Conservation (phyloP, 2,113 vertebrate genomes). For the Solea solea region DNA sequence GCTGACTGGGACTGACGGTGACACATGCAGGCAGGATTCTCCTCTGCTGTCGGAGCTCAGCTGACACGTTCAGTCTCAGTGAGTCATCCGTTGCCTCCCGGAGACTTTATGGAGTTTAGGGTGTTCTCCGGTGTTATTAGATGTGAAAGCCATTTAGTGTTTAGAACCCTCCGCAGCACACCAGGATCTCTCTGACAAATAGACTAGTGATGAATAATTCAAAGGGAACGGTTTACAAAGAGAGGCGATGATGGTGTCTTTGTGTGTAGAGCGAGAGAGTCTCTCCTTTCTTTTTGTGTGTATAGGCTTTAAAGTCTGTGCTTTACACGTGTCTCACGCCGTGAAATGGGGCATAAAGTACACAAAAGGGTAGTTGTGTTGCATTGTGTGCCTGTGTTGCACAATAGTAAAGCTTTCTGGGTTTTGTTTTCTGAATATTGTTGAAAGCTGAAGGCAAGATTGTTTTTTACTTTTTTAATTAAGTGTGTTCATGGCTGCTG, state of each 20-base stretch:
- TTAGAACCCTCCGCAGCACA: conserved; percentile 41
- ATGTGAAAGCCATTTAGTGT: conserved; percentile 54
- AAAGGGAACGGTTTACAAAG: conserved; percentile 57
- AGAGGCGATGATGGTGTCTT: conserved; percentile 37
- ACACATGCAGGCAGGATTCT: conserved; percentile 49
- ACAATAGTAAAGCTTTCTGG: conserved; percentile 5
- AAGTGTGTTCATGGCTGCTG: conserved; percentile 27
- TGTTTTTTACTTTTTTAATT: conserved; percentile 20
- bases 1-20: conserved; percentile 43
- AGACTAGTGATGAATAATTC: conserved; percentile 67
- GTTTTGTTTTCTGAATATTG: conserved; percentile 31
- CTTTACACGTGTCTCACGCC: conserved; percentile 5
- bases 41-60: conserved; percentile 43
- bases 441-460: conserved; percentile 24
- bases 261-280: conserved; percentile 7
- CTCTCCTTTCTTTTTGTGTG: conserved; percentile 5
- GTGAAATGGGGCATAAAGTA: conserved; percentile 13
- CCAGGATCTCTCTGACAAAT: conserved; percentile 52
- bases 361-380: conserved; percentile 22
- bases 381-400: conserved; percentile 25
- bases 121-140: conserved; percentile 17
- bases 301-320: conserved; percentile 12
- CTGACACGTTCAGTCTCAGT: conserved; percentile 42
- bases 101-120: conserved; percentile 37
- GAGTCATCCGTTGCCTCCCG: conserved; percentile 51